phyloP scores from a whole-genome alignment of 2,113 vertebrate species.

The Galemys pyrenaicus region DNA sequence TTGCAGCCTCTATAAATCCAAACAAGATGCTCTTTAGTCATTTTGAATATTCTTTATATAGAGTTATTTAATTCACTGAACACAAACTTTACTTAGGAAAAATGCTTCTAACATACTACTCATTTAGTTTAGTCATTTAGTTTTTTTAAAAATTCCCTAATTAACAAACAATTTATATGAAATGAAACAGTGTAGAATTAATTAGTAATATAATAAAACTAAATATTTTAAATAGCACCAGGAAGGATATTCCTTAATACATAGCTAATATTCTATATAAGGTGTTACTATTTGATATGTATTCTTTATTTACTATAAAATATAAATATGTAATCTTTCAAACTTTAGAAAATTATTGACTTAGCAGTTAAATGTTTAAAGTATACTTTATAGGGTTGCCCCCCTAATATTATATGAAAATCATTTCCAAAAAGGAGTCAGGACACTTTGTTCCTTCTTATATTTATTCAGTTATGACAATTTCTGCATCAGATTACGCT shows the following conservation, averaged over 20 bases:
- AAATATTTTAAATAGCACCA: constrained; percentile 3
- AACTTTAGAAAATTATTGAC: neutral
- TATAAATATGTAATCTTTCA: neutral
- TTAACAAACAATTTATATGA: neutral
- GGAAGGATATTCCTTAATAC: neutral
- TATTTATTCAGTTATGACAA: neutral
- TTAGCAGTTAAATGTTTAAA: neutral
- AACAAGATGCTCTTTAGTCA: neutral
- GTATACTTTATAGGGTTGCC: neutral
- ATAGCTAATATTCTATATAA: neutral
- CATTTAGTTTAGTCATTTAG: neutral
- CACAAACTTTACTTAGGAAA: neutral
- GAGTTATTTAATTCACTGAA: neutral
- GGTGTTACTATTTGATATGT: neutral
- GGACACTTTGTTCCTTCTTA: neutral
- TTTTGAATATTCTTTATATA: neutral
- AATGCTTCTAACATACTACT: neutral
- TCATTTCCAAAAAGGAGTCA: neutral
- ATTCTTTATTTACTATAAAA: neutral
- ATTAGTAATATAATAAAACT: neutral
- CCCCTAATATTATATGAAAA: constrained; percentile 22
- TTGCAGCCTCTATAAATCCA: neutral
- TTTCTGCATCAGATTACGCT: neutral
- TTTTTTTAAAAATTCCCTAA: neutral
- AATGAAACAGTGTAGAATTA: neutral